Evolutionary conservation across 2,113 vertebrate species (phyloP), one percentile per base, ranked within the genome.

Genomic region (Cyprinus carpio): DNA sequence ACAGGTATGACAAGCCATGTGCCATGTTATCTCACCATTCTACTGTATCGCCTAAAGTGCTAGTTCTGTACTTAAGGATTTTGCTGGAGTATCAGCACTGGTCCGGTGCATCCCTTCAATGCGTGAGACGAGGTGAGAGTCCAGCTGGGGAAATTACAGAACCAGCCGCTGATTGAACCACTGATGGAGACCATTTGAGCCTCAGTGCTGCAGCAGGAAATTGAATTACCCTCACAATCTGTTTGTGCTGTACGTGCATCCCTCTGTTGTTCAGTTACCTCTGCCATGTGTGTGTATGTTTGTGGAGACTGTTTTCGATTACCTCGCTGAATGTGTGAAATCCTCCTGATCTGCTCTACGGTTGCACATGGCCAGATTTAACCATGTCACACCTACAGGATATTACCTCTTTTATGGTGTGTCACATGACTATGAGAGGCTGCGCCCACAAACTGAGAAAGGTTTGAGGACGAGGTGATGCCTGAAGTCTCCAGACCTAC

Each of bases 141-240:
- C 87, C 91, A 87, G 84, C 90, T 85, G 71, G 92, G 91, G 89
- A 94, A 92, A 93, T 93, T 89, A 92, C 83, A 78, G 93, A 85
- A 87, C 90, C 82, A 91, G 87, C 84, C 79, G n/a, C 90, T 94
- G 89, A 84, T 89, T 90, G 92, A 90, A 92, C 89, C 84, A 51
- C 90, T 92, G 90, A 93, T 91, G 87, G 89, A 87, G 87, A 87
- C 87, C 87, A 89, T 91, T 91, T 92, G 88, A 89, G 83, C 85
- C 86, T 82, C 87, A 37, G 82, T 80, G 87, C 90, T 87, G 90
- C 81, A 85, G 87, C 54, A 89, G 92, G 90, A 94, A 91, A 93
- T 93, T 88, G 89, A 92, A 93, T 94, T 89, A 92, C 81, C 85
- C 87, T 84, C 87, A 85, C 40, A 62, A 88, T 93, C 91, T 92